Base-by-base conservation (phyloP, 2,113 vertebrate species). In the Tenebrosternarchus preto region DNA sequence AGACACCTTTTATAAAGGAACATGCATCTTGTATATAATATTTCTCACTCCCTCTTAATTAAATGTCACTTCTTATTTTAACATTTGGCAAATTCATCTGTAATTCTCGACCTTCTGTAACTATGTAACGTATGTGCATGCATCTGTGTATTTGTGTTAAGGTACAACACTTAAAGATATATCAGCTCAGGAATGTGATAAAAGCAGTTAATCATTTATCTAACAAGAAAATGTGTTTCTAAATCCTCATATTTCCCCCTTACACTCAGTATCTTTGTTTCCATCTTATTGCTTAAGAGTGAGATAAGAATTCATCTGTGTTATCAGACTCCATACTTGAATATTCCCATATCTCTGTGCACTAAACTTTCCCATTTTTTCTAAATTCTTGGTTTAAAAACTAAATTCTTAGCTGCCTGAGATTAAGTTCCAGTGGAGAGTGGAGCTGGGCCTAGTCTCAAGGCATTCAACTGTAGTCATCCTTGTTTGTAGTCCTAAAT, bases 401-500 rank as follows among this genome's bases (percentile, higher is more conserved):
- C 12, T 16, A 15, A 63, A 27, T 64, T 33, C 4, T 66, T 5
- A 33, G 63, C 8, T 5, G 25, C 27, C 4, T 63, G 60, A 8
- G 63, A 50, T 9, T 31, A 33, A 17, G 64, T 68, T 66, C 17
- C 75, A 39, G 53, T 20, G 67, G 53, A 43, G 64, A 43, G 25
- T 29, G 6, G 17, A 7, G 19, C 46, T 68, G 61, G 56, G 43
- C 72, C 53, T 57, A 19, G 36, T 59, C 69, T 80, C 15, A 24
- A 63, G 43, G 31, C 33, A 46, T 69, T 75, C 55, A 39, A 55
- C 74, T 74, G 80, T 77, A 70, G 70, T 80, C 57, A 78, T 80
- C 66, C 84, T 83, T 78, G 77, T 85, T 78, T 85, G 74, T 84
- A 39, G 66, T 79, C 50, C 76, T 59, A 73, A 80, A 80, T 84